phyloP scores from a whole-genome alignment of 1,140 invertebrate species.

The Diuraphis noxia region DNA sequence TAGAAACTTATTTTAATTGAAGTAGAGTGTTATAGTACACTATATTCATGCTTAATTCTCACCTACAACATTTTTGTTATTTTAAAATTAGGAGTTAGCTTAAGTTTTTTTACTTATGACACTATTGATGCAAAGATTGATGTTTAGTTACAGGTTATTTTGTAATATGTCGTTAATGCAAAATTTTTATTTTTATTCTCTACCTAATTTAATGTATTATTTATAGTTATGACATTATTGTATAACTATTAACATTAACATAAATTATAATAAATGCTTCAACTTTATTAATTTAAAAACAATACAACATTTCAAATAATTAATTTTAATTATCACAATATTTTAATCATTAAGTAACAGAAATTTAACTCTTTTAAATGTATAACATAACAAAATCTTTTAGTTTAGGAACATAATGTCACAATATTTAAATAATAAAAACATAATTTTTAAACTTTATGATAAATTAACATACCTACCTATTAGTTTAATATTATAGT shows the following conservation, averaged over 20 bases:
- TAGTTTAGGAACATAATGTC: constrained; percentile 30
- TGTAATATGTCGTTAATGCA: constrained; percentile 34
- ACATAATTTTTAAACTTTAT: constrained; percentile 13
- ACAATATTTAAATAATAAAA: constrained; percentile 26
- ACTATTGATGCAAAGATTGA: constrained; percentile 30
- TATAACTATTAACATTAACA: constrained; percentile 30
- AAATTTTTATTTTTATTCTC: background rate
- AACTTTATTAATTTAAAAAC: constrained; percentile 36
- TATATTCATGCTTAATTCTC: constrained; percentile 24
- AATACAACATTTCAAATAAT: constrained; percentile 34
- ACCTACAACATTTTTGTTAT: constrained; percentile 28
- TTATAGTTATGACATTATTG: constrained; percentile 21
- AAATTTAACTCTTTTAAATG: constrained; percentile 38
- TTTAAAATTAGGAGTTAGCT: constrained; percentile 6
- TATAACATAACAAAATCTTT: constrained; percentile 34
- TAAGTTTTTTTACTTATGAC: constrained; percentile 35
- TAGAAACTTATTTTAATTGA: constrained; percentile 1
- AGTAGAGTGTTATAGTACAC: constrained; percentile 17
- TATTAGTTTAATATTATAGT: constrained; percentile 36
- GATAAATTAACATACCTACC: constrained; percentile 26
- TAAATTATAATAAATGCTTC: constrained; percentile 33
- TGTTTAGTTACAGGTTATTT: constrained; percentile 18
- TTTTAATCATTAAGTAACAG: constrained; percentile 24
- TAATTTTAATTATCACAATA: constrained; percentile 19
- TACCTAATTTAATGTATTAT: constrained; percentile 31